These are phyloP conservation scores for Suncus etruscus DNA, from an alignment of 2,113 vertebrate species.

Conservation along the genomic window DNA sequence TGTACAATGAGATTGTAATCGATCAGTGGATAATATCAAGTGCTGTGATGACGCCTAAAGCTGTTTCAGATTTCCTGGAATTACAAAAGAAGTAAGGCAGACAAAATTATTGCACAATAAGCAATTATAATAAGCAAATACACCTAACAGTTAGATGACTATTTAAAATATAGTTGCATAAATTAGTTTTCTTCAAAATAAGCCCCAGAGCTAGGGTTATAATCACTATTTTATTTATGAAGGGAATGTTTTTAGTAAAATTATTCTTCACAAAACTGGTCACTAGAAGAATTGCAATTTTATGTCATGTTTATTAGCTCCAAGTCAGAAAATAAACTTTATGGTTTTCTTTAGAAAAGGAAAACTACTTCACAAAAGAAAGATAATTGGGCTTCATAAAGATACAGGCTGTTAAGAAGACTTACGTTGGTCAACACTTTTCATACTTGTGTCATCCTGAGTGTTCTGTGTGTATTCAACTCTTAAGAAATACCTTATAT, in stretches of 20 bases:
- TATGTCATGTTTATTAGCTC: background rate
- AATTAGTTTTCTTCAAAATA: background rate
- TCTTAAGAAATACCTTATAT: background rate
- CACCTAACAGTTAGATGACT: background rate
- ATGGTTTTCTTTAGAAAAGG: background rate
- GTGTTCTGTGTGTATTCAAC: background rate
- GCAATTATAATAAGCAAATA: background rate
- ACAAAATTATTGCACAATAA: background rate
- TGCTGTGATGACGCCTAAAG: background rate
- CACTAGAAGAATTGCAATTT: background rate
- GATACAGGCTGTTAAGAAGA: background rate
- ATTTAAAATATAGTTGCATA: background rate
- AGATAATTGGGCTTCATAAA: background rate
- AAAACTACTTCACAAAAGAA: background rate
- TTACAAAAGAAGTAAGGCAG: background rate
- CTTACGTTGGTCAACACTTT: background rate
- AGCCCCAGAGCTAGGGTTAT: background rate
- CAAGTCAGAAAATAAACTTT: background rate
- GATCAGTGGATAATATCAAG: slow-evolving; percentile 13
- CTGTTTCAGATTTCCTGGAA: background rate
- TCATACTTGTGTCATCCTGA: background rate
- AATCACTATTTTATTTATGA: background rate
- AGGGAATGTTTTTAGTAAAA: background rate
- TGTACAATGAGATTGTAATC: background rate
- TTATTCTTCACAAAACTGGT: background rate